A percentile compares a stretch with the other conserved stretches of the same genome.
Conservation (phyloP, 2,888 invertebrate species). For the Cyclophora punctaria region DNA sequence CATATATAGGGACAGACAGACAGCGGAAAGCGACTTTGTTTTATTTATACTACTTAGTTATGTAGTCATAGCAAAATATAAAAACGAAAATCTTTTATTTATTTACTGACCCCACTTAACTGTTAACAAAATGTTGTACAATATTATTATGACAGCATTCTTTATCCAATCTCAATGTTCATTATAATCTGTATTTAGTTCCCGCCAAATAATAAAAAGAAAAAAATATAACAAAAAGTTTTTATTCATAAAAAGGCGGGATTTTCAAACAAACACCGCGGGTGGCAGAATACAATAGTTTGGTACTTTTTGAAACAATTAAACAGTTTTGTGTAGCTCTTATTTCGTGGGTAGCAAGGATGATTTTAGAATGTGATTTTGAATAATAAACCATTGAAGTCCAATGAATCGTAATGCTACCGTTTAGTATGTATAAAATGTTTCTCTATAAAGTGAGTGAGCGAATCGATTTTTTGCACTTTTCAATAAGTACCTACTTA, state of each 20-base stretch:
- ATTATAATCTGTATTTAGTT: constrained; percentile 42
- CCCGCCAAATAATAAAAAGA: constrained; percentile 25
- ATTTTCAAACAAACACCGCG: constrained; percentile 36
- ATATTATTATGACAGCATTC: constrained; percentile 11
- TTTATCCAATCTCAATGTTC: constrained; percentile 44
- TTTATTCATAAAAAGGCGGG: constrained; percentile 26
- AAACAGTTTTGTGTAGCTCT: not conserved
- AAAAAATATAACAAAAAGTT: constrained; percentile 25
- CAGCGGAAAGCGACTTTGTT: no score
- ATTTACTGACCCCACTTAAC: constrained; percentile 5
- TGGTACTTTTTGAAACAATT: not conserved
- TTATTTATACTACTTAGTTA: no score
- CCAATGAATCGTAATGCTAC: constrained; percentile 1
- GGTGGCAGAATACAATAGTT: constrained; percentile 23
- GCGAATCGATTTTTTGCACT: no score
- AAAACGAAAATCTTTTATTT: no score
- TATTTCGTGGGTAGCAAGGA: not conserved
- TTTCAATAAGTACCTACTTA: no score
- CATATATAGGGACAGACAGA: no score
- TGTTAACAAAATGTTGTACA: constrained; percentile 23
- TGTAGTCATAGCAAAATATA: no score
- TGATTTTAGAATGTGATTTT: not conserved
- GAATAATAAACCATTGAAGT: not conserved
- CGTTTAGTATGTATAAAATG: no score
- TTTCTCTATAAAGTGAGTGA: no score